phyloP scores from a whole-genome alignment of 2,113 vertebrate species.

The Clarias magur region DNA sequence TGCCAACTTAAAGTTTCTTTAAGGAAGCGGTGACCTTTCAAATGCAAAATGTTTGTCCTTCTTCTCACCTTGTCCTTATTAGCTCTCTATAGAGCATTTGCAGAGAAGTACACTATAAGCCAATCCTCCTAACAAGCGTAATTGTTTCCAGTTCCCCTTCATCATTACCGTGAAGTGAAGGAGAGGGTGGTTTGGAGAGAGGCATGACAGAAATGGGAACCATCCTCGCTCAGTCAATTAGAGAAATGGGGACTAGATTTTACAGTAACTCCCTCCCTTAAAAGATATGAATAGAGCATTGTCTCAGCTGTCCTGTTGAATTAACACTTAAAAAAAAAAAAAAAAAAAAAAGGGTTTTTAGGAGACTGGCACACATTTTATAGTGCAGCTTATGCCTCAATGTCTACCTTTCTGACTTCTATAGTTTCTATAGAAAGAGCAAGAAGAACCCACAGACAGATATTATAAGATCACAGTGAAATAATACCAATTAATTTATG shows the following conservation, averaged over 20 bases:
- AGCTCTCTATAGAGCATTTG: slow-evolving; percentile 57
- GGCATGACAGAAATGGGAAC: slow-evolving; percentile 30
- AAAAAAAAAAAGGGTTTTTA: slow-evolving; percentile 34
- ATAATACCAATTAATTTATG: background rate
- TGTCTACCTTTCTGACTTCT: background rate
- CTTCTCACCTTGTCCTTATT: slow-evolving; percentile 52
- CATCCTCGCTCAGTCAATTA: slow-evolving; percentile 38
- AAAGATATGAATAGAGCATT: slow-evolving; percentile 15
- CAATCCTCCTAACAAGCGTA: slow-evolving; percentile 50
- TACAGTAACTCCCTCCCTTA: background rate
- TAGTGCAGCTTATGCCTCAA: background rate
- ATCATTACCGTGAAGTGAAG: slow-evolving; percentile 20
- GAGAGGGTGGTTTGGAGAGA: slow-evolving; percentile 16
- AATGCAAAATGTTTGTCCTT: slow-evolving; percentile 32
- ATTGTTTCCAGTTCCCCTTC: slow-evolving; percentile 47
- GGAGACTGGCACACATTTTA: background rate
- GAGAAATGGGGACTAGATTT: slow-evolving; percentile 53
- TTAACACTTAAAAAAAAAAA: slow-evolving; percentile 9
- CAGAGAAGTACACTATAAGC: slow-evolving; percentile 48
- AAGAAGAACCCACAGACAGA: background rate
- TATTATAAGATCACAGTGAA: background rate
- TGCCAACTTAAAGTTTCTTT: background rate
- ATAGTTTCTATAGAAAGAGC: background rate
- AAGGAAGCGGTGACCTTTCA: slow-evolving; percentile 21
- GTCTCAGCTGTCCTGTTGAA: slow-evolving; percentile 21